Evolutionary conservation across 2,797 vertebrate species (phyloP).

Genomic region (Tachyglossus aculeatus): DNA sequence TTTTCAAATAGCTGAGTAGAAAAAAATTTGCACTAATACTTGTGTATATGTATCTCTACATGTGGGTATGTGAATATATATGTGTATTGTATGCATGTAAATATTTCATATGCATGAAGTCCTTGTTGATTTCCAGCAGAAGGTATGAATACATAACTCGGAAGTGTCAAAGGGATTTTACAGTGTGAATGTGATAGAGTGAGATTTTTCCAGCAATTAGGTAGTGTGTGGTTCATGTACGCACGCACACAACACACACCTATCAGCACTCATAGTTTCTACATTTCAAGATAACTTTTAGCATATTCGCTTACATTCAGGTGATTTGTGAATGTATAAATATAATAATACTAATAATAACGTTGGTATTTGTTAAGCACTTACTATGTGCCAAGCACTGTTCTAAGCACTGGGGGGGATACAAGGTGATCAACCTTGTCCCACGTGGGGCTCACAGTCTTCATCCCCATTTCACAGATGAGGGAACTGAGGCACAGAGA

Average conservation of each 20-base stretch:
- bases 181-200: slow-evolving; percentile 42
- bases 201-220: slow-evolving; percentile 17
- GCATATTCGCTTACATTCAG: slow-evolving; percentile 35
- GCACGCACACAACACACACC: slow-evolving; percentile 44
- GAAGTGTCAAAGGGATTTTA: slow-evolving; percentile 61
- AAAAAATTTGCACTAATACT: slow-evolving; percentile 3
- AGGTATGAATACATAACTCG: slow-evolving; percentile 48
- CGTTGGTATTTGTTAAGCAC: too few relatives aligned
- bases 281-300: slow-evolving; percentile 22
- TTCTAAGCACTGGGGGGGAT: too few relatives aligned
- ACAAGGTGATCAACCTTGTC: too few relatives aligned
- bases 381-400: too few relatives aligned
- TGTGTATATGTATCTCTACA: not conserved
- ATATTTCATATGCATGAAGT: slow-evolving; percentile 48
- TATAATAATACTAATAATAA: too few relatives aligned
- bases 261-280: slow-evolving; percentile 2
- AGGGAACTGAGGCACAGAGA: too few relatives aligned
- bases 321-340: slow-evolving; percentile 59
- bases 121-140: slow-evolving; percentile 52
- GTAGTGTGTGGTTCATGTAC: slow-evolving; percentile 33
- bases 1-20: slow-evolving; percentile 8
- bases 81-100: slow-evolving; percentile 30
- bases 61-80: not conserved
- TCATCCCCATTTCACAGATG: too few relatives aligned
- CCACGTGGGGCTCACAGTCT: too few relatives aligned